These are phyloP conservation scores for Numenius phaeopus DNA, from an alignment of 2,797 vertebrate genomes.

Conservation along the genomic window DNA sequence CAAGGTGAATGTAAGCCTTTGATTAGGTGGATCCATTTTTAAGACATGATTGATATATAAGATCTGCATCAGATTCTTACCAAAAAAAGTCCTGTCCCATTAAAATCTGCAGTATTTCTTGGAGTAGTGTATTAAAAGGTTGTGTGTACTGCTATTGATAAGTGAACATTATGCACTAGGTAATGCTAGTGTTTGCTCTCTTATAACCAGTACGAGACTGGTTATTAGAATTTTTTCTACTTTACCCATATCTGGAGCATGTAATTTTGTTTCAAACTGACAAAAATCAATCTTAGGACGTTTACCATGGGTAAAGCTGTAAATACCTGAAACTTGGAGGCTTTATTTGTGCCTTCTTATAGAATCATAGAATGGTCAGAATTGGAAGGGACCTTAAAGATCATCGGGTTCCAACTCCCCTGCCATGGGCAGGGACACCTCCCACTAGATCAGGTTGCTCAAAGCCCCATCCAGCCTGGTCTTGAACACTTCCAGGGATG, in stretches of 20 bases:
- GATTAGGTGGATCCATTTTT: conserved; percentile 25
- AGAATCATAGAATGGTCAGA: too few relatives aligned
- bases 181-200: background rate
- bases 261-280: background rate
- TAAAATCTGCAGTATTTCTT: background rate
- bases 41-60: conserved; percentile 20
- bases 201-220: background rate
- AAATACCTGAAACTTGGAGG: background rate
- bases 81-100: background rate
- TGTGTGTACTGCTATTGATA: background rate
- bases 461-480: too few relatives aligned
- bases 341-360: background rate
- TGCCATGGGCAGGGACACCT: too few relatives aligned
- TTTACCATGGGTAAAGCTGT: background rate
- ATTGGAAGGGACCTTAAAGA: too few relatives aligned
- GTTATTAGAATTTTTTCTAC: background rate
- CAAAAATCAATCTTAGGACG: background rate
- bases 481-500: too few relatives aligned
- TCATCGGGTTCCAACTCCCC: too few relatives aligned
- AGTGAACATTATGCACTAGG: background rate
- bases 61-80: background rate
- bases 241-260: background rate
- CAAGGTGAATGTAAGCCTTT: conserved; percentile 20
- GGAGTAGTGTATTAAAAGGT: background rate
- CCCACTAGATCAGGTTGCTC: too few relatives aligned